Evolutionary conservation across 2,797 vertebrate genomes (phyloP), one percentile per base, ranked within the genome.

Genomic region (Diplodus sargus): DNA sequence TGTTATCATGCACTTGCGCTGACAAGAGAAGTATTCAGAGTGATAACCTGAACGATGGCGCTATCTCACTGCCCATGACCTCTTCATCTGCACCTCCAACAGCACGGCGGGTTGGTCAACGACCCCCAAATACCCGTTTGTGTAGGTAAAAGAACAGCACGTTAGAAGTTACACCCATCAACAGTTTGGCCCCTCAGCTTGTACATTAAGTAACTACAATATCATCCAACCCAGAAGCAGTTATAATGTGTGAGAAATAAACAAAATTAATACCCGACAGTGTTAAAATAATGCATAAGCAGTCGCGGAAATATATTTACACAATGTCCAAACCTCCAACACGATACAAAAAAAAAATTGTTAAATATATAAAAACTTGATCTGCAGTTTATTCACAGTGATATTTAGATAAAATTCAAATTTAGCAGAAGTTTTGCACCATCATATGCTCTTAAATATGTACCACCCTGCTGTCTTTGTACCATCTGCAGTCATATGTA

Each of bases 361-460:
- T 84, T 78, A 52, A 79, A 79, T 70, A 86, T 23, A 22, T 34
- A 64, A 87, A 68, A 83, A 58, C 6, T 49, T 5, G 60, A 63
- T 72, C 25, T 63, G 30, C 67, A 78, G 22, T 64, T 42, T 65
- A 16, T 73, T 70, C 39, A 79, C 34, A 74, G 48, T 62, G 68
- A 67, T 69, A 72, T 82, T 60, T 62, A 51, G 43, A 51, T 67
- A 43, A 39, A 39, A 81, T 45, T 62, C 11, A 77, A 53, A 58
- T 45, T 70, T 18, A 62, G 49, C 69, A 67, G 30, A 71, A 74
- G 68, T 79, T 10, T 12, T 74, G 74, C 54, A 75, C 48, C 15
- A 60, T 67, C 39, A 39, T 11, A 39, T 9, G 39, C 0, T 76
- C 67, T 78, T 75, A 48, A 71, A 48, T 59, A 39, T 34, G 0